Percentiles rank a stretch among this genome's conserved stretches.
These are phyloP conservation scores for Cotesia vestalis DNA, from an alignment of 1,140 invertebrate species.

Conservation along the genomic window DNA sequence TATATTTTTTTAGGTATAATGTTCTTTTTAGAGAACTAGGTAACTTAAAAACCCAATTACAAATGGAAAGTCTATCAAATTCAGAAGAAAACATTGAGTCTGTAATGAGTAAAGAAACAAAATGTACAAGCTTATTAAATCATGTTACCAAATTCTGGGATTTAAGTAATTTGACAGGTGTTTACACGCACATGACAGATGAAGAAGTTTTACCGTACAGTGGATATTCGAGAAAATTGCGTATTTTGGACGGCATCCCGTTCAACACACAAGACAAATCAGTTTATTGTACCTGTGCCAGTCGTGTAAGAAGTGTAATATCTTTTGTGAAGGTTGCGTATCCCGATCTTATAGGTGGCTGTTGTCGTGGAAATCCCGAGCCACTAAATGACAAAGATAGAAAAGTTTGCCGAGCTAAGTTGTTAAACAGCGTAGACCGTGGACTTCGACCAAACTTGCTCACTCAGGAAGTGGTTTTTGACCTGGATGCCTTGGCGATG, in stretches of 20 bases:
- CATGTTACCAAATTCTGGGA: constrained; percentile 2
- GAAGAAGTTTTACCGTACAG: neutral
- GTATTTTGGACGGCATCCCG: constrained; percentile 44
- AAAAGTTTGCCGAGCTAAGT: constrained; percentile 71
- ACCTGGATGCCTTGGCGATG: constrained; percentile 70
- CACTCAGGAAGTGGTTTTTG: constrained; percentile 77
- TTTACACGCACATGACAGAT: neutral
- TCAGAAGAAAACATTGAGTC: constrained; percentile 22
- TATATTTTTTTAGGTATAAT: constrained; percentile 65
- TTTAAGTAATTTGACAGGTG: constrained; percentile 2
- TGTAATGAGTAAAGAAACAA: neutral
- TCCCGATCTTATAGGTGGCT: constrained; percentile 74
- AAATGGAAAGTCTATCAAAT: neutral
- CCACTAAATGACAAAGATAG: constrained; percentile 73
- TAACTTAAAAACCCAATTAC: constrained; percentile 63
- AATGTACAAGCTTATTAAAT: neutral
- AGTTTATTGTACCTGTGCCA: constrained; percentile 61
- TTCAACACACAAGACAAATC: constrained; percentile 46
- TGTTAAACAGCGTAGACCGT: constrained; percentile 71
- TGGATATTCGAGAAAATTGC: constrained; percentile 37
- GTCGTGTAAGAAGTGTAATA: constrained; percentile 71
- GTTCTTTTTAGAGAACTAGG: constrained; percentile 68
- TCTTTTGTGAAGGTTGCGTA: constrained; percentile 80
- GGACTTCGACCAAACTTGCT: constrained; percentile 69
- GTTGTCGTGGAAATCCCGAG: constrained; percentile 67